Evolutionary conservation across 2,797 vertebrate genomes (phyloP).

Genomic region (Falco novaeseelandiae): DNA sequence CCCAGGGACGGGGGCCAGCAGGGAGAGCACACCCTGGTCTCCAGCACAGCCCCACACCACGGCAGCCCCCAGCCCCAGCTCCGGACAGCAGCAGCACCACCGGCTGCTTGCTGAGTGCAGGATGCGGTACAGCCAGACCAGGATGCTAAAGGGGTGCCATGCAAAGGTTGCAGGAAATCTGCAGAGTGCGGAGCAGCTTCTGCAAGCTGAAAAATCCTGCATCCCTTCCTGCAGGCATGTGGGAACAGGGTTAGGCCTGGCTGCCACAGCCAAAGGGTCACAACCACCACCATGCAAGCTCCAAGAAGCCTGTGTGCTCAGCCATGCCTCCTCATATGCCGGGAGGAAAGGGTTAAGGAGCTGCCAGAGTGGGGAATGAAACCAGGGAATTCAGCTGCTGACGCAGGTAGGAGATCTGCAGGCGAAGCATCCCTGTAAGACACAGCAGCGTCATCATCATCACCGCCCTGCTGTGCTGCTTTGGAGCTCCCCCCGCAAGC

Average conservation of each 20-base stretch:
- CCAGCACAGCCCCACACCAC: neutral
- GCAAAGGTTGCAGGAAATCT: neutral
- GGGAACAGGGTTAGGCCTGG: neutral
- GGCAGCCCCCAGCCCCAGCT: neutral
- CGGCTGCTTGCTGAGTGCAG: neutral
- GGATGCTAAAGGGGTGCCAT: neutral
- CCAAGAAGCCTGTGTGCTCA: neutral
- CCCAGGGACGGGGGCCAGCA: accelerated
- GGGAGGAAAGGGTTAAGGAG: constrained; percentile 47
- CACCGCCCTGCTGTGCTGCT: neutral
- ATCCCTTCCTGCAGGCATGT: accelerated
- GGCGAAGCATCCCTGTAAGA: neutral
- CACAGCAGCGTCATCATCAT: neutral
- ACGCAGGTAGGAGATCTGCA: constrained; percentile 61
- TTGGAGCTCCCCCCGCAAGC: neutral
- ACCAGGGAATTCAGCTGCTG: constrained; percentile 58
- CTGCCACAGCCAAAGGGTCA: accelerated
- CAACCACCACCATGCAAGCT: accelerated
- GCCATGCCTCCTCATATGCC: accelerated
- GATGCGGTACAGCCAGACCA: neutral
- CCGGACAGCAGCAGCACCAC: neutral
- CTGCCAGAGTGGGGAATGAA: neutral
- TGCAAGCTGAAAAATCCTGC: neutral
- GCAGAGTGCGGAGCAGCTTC: neutral
- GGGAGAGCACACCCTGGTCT: accelerated